phyloP scores from a whole-genome alignment of 1,140 invertebrate genomes.

The Drosophila azteca region DNA sequence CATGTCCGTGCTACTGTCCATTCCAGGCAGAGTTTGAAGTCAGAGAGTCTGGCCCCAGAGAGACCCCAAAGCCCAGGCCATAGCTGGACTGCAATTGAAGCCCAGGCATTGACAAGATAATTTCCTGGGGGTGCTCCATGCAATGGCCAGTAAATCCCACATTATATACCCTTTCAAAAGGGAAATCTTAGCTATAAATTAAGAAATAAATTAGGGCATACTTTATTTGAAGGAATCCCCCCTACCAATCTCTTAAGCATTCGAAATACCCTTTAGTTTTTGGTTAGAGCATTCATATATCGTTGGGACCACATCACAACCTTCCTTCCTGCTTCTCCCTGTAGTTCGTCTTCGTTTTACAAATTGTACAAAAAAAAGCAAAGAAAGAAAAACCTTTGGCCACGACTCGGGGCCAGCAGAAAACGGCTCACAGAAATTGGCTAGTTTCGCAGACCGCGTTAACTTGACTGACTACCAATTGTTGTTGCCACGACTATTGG shows the following conservation, averaged over 20 bases:
- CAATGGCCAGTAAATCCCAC: conserved; percentile 62
- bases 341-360: conserved; percentile 65
- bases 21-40: conserved; percentile 23
- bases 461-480: conserved; percentile 80
- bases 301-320: neutral
- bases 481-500: conserved; percentile 62
- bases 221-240: neutral
- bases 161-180: conserved; percentile 37
- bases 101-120: conserved; percentile 77
- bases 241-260: neutral
- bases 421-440: conserved; percentile 66
- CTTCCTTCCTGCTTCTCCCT: conserved; percentile 38
- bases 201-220: neutral
- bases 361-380: conserved; percentile 58
- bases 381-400: conserved; percentile 57
- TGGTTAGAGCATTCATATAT: conserved; percentile 1
- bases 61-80: conserved; percentile 44
- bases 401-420: conserved; percentile 57
- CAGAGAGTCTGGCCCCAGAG: conserved; percentile 27
- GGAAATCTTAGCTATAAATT: neutral
- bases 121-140: conserved; percentile 71
- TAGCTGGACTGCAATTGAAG: conserved; percentile 21
- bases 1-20: conserved; percentile 48
- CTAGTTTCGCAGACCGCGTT: conserved; percentile 76
- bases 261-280: neutral